Evolutionary conservation across 2,888 invertebrate genomes (phyloP), one percentile per base, ranked within the genome.

Genomic region (Ceriagrion tenellum): DNA sequence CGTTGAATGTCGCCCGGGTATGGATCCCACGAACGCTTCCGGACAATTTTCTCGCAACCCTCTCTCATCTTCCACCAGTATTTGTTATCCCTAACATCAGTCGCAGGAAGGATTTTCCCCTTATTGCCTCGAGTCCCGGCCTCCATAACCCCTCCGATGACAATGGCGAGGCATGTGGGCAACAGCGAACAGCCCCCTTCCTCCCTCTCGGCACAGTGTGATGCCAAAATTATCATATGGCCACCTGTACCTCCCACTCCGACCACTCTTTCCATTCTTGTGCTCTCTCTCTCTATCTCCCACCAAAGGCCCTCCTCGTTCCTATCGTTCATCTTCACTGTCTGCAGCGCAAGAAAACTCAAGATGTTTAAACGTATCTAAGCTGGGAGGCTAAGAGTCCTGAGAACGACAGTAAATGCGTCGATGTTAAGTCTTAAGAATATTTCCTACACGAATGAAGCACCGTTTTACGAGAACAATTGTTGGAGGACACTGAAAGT

Each of bases 171-270:
- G 30, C 30, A 35, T 69, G 69, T 69, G 69, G 69, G 69, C 20
- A 69, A 69, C 69, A 69, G n/a, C 69, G 69, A 69, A 69, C n/a
- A 26, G 81, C 35, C 18, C 30, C 26, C 30, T n/a, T n/a, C 30
- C 81, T 0, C 4, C 35, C 12, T 16, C 13, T 16, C 81, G 30
- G 69, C 23, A 12, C 69, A 69, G 16, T 26, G 35, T 35, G 30
- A 81, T 81, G 81, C 81, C 81, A 81, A 81, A 81, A 81, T 81
- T 81, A 81, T 81, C 81, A 81, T 81, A 35, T 81, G 81, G 81
- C 81, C 81, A 81, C 81, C 81, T 81, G 81, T 81, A 35, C 81
- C 81, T 81, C 81, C 81, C 81, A 81, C 74, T 74, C 74, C 74
- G 20, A 26, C 69, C 81, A 23, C 8, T 69, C 81, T 4, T 3